Evolutionary conservation across 2,797 vertebrate genomes (phyloP), one percentile per base, ranked within the genome.

Genomic region (Gallirallus australis): DNA sequence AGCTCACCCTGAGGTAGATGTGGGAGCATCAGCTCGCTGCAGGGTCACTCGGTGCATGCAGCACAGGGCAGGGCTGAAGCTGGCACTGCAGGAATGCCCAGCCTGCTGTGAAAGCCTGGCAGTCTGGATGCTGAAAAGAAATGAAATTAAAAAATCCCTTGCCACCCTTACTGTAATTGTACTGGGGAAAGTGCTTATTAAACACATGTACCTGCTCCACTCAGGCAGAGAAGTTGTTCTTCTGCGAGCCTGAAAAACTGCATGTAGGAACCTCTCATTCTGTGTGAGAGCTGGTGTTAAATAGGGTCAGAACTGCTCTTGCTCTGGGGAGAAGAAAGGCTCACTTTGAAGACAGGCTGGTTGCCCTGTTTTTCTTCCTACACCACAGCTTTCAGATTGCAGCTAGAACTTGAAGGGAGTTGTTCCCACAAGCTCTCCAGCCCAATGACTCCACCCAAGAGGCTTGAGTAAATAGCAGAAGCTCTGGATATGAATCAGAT

Each of bases 401-500:
- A 96, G 96, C 95, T 94, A 57, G 64, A 87, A 94, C 93, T 94
- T 93, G 94, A 97, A 95, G 94, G 96, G 94, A 97, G 94, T 40
- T 96, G 95, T 96, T 97, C 92, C 94, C 96, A 96, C 96, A 97
- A 95, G 95, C 94, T 96, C 82, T 89, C 40, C 84, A 95, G 84
- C 72, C 91, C 94, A 21, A 14, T 78, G 95, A 85, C 96, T 97
- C 96, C 95, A 96, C 96, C 96, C 79, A n/a, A 96, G 86, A 97
- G 92, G 86, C 84, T 87, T 94, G 89, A 95, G 86, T 95, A 96
- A 97, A 96, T 66, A 97, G 91, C 92, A 93, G 90, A 12, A 94
- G 94, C 61, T 83, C 94, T 96, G 95, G 92, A 93, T 96, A 94
- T 94, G 92, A 96, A 97, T 96, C 96, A 96, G 93, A 96, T 96